Base-by-base conservation (phyloP, 2,888 invertebrate species). In the Hypercompe scribonia region DNA sequence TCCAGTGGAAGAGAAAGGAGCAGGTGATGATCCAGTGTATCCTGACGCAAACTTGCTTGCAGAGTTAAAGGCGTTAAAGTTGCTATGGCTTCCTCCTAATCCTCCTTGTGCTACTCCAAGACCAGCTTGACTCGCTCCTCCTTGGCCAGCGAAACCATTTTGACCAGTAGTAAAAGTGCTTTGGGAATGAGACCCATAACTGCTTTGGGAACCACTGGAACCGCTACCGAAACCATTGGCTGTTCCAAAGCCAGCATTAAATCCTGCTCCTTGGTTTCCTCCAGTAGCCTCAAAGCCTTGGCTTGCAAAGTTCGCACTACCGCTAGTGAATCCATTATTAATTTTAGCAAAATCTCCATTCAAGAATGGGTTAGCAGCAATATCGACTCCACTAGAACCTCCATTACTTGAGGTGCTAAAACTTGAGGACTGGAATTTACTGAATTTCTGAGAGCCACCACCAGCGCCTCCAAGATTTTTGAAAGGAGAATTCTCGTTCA, bases 401-500 rank as follows among this genome's bases (percentile, higher is more conserved):
- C 69, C 80, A 72, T 80, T 78, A 0, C 82, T 86, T 0, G 91
- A 84, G 10, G 86, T 92, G 31, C 90, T 89, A 5, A 92, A 90
- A 71, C 91, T 92, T 0, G 90, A 87, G 3, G 89, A 90, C 0
- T 87, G 86, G 3, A 84, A 81, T 72, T 95, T 91, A 84, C 91
- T 93, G 86, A 90, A 92, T 72, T 94, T 95, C 73, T 92, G 91
- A 13, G 89, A 92, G 70, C 85, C 90, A 0, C 88, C 90, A 34
- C 83, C 86, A 4, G 84, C 90, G 1, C 92, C 80, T 24, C 68
- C 93, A 0, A 73, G 34, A 11, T 91, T 93, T 82, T 96, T 96
- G 87, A 97, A 96, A 0, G 97, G 97, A 0, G 96, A 96, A 80
- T 96, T 91, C 39, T 96, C 91, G 76, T 94, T 94, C 94, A 96